A percentile compares a stretch with the other conserved stretches of the same genome.
These are phyloP conservation scores for Galago senegalensis DNA, from an alignment of 2,797 vertebrate genomes.

Conservation along the genomic window DNA sequence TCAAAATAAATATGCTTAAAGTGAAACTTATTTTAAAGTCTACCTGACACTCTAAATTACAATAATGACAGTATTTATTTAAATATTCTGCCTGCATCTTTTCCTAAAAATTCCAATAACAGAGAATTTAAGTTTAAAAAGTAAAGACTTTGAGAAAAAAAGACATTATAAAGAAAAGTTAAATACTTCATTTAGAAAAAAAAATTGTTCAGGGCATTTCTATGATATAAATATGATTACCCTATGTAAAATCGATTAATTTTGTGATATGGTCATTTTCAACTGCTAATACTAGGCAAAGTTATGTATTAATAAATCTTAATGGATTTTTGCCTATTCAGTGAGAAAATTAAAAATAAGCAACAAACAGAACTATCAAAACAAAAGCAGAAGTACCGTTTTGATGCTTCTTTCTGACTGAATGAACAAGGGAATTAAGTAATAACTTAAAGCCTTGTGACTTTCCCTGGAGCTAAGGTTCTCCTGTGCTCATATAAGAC, in stretches of 20 bases:
- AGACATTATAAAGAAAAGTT: neutral
- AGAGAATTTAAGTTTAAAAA: neutral
- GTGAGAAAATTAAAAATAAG: neutral
- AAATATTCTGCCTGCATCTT: neutral
- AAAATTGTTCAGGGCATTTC: neutral
- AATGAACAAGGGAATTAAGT: neutral
- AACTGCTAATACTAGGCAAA: neutral
- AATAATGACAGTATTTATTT: neutral
- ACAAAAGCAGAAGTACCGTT: neutral
- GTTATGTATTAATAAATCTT: neutral
- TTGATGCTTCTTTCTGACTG: neutral
- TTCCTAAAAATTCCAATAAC: neutral
- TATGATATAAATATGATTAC: neutral
- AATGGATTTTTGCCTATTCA: neutral
- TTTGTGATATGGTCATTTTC: neutral
- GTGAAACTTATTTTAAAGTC: neutral
- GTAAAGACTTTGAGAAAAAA: neutral
- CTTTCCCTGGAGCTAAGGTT: neutral
- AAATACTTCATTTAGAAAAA: constrained; percentile 4
- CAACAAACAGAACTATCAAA: neutral
- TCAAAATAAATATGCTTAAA: neutral
- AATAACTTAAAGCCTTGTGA: neutral
- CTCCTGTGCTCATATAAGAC: neutral
- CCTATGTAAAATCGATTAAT: neutral
- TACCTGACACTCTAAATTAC: neutral